Base-by-base conservation (phyloP, 2,797 vertebrate species). In the Euthynnus affinis region DNA sequence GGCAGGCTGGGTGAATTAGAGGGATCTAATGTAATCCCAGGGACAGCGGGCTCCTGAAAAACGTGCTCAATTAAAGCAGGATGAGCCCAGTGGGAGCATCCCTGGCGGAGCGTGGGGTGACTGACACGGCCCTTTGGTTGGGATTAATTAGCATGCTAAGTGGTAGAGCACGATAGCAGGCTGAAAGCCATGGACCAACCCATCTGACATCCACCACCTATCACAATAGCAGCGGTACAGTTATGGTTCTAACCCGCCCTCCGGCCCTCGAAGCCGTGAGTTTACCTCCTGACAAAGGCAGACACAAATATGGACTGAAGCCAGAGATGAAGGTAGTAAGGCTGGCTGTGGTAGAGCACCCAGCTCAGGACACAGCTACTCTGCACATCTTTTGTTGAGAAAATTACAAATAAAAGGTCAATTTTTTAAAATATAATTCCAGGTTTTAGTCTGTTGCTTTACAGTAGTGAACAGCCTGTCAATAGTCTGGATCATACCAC, bases 121-220 rank as follows among this genome's bases (percentile, higher is more conserved):
- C 92, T 93, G 95, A 94, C 93, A 94, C 82, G 61, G 91, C 89
- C 91, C 89, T 95, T 93, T 94, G 88, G 82, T 91, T 88, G 88
- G 92, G 93, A 95, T 94, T 94, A 94, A 95, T 95, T 95, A 94
- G 91, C 92, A 95, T 93, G 89, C 93, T 94, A 94, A 94, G 92
- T 93, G 92, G 90, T 88, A 64, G 86, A 89, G 91, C 80, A 81
- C 73, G 86, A 89, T 87, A 84, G 86, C 88, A 82, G 88, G 78
- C 89, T 75, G 82, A 73, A 87, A 87, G 86, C 85, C 86, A 76
- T 49, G 75, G 89, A 91, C 78, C 74, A 76, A 74, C 83, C 83
- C 85, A 89, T 85, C 84, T 88, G 87, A 93, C 89, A 91, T 88
- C 72, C 88, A 77, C 72, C 80, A 79, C 83, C 83, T 81, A 82